Conservation (phyloP, 2,888 invertebrate genomes). For the Phengaris arion region DNA sequence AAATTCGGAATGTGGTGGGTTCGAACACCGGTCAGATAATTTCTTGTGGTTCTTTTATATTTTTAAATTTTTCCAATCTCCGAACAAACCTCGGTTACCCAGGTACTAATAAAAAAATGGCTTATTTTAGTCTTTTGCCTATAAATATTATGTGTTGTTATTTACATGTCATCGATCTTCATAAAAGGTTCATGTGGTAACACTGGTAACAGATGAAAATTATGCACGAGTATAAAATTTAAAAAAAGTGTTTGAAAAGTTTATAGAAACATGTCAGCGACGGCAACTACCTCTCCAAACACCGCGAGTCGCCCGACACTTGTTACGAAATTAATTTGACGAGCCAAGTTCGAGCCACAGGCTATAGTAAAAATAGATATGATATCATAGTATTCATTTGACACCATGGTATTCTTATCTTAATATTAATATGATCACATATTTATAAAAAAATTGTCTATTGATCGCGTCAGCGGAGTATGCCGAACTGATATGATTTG, state of each 20-base stretch:
- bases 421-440: not conserved
- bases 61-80: no score
- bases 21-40: no score
- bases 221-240: not conserved
- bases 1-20: no score
- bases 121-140: no score
- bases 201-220: not conserved
- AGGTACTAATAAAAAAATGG: no score
- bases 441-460: not conserved
- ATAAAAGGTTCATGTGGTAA: not conserved
- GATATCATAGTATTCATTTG: not conserved
- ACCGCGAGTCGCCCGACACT: not conserved
- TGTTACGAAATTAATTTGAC: conserved; percentile 4
- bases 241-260: not conserved
- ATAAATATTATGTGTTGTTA: not conserved
- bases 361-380: not conserved
- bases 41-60: no score
- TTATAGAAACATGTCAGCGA: not conserved
- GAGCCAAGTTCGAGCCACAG: conserved; percentile 9
- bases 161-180: not conserved
- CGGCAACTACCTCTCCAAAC: not conserved
- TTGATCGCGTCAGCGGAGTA: not conserved
- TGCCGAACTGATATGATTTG: not conserved
- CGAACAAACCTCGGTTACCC: no score
- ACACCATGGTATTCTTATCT: not conserved